Percentiles rank a stretch among this genome's conserved stretches.
These are phyloP conservation scores for Anthopleura xanthogrammica DNA, from an alignment of 92 coral and sea anemone species.

Conservation along the genomic window DNA sequence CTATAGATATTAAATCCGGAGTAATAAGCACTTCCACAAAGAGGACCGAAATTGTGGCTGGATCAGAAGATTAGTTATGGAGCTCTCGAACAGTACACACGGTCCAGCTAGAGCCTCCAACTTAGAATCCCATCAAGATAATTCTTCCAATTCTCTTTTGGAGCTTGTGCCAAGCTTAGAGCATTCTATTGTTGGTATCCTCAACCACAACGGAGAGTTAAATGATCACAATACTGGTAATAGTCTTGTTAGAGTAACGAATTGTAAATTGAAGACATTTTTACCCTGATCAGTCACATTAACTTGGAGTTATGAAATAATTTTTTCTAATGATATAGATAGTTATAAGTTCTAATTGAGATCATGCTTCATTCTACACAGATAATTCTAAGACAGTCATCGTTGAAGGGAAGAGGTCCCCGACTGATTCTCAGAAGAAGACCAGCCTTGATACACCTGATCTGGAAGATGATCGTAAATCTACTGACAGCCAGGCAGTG, in stretches of 20 bases:
- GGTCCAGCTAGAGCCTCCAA: slow-evolving; percentile 71
- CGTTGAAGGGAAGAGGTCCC: slow-evolving; percentile 83
- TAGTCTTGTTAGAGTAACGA: slow-evolving; percentile 90
- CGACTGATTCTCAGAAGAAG: slow-evolving; percentile 89
- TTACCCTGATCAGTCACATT: slow-evolving; percentile 93
- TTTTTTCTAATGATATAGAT: slow-evolving; percentile 94
- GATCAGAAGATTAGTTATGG: slow-evolving; percentile 99
- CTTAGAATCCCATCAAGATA: slow-evolving; percentile 73
- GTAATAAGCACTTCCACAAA: slow-evolving; percentile 97
- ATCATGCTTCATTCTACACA: slow-evolving; percentile 70
- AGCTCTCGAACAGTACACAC: slow-evolving; percentile 89
- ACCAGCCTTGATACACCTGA: slow-evolving; percentile 76
- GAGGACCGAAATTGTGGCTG: slow-evolving; percentile 94
- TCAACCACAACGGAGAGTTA: slow-evolving; percentile 88
- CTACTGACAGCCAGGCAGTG: slow-evolving; percentile 78
- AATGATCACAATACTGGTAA: slow-evolving; percentile 83
- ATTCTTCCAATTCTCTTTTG: slow-evolving; percentile 74
- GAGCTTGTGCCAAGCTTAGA: slow-evolving; percentile 97
- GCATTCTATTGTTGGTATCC: slow-evolving; percentile 89
- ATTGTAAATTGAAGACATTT: slow-evolving; percentile 87
- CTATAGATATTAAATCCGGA: slow-evolving; percentile 96
- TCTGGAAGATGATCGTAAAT: slow-evolving; percentile 85
- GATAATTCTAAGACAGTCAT: slow-evolving; percentile 88
- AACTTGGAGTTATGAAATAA: slow-evolving; percentile 91
- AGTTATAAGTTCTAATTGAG: slow-evolving; percentile 84